Base-by-base conservation (phyloP, 2,113 vertebrate genomes). In the Tetraodon nigroviridis region DNA sequence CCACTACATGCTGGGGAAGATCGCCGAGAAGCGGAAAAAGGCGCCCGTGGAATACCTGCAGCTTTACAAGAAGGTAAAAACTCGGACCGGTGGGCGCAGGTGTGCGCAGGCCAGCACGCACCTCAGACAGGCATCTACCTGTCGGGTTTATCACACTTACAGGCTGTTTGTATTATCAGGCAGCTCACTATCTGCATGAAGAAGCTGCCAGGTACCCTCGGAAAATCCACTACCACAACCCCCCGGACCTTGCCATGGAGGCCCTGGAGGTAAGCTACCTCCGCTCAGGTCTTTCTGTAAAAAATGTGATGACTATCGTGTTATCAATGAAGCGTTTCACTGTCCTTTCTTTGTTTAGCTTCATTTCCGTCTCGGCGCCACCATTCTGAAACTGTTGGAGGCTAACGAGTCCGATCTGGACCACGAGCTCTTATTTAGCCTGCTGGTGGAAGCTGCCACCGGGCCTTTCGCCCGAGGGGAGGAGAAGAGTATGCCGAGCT, bases 1-100 rank as follows among this genome's bases (percentile, higher is more conserved):
- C 68, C 95, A 98, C 73, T 99, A 99, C 89, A 99, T 99, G 97
- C 89, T 98, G 78, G 97, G 93, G n/a, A 99, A 99, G 89, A 96
- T 99, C 8, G 92, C 94, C 0, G 97, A 98, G 89, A 99, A 99
- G 78, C 94, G 92, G 76, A 93, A 91, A 49, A 87, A 92, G 55
- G 78, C 92, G 0, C 93, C 95, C 0, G 76, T 87, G 1, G 88
- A 94, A 20, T 98, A 94, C 81, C 86, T 99, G 75, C 86, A 89
- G 55, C 93, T 98, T 61, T 99, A 96, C 85, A 92, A 95, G 68
- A 94, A 95, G 90, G 91, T 92, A 75, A 64, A 53, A 46, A 6
- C 24, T 27, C 24, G n/a, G n/a, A n/a, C n/a, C n/a, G n/a, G n/a
- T n/a, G n/a, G n/a, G n/a, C n/a, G n/a, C n/a, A 27, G 24, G 4